Conservation (phyloP, 1,140 invertebrate genomes). For the Cepaea nemoralis region DNA sequence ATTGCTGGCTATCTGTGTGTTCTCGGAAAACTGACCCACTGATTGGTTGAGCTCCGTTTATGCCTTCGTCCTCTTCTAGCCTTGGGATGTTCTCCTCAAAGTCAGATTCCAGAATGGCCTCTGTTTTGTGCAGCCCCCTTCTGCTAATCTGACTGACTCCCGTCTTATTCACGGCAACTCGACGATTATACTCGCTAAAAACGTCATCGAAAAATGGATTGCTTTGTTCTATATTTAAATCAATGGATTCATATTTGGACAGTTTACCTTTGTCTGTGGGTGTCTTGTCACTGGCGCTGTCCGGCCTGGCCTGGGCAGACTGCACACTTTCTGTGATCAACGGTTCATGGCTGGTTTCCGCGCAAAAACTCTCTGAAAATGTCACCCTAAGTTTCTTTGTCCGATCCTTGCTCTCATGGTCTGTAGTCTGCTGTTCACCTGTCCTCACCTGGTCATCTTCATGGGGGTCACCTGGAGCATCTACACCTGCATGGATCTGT, state of each 20-base stretch:
- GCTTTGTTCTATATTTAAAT: conserved; percentile 26
- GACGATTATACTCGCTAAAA: conserved; percentile 19
- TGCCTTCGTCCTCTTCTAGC: too few species aligned
- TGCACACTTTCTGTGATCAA: not conserved
- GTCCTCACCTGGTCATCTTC: not conserved
- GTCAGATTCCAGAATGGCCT: not conserved
- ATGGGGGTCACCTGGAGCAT: not conserved
- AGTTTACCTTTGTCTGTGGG: conserved; percentile 25
- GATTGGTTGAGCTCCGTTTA: too few species aligned
- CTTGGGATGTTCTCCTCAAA: too few species aligned
- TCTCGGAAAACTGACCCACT: too few species aligned
- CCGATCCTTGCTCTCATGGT: not conserved
- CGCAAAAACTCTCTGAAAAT: not conserved
- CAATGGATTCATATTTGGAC: conserved; percentile 31
- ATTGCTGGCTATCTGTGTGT: too few species aligned
- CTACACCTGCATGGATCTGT: not conserved
- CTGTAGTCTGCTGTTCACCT: too few species aligned
- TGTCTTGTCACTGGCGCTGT: not conserved
- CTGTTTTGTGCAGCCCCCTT: not conserved
- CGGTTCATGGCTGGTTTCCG: not conserved
- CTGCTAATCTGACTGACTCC: not conserved
- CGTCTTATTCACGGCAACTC: not conserved
- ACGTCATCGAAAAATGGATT: conserved; percentile 36
- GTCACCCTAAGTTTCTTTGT: not conserved
- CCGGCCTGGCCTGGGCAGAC: not conserved